These are phyloP conservation scores for Anneissia japonica DNA, from an alignment of 35 echinoderm and acorn worm species.

Conservation along the genomic window DNA sequence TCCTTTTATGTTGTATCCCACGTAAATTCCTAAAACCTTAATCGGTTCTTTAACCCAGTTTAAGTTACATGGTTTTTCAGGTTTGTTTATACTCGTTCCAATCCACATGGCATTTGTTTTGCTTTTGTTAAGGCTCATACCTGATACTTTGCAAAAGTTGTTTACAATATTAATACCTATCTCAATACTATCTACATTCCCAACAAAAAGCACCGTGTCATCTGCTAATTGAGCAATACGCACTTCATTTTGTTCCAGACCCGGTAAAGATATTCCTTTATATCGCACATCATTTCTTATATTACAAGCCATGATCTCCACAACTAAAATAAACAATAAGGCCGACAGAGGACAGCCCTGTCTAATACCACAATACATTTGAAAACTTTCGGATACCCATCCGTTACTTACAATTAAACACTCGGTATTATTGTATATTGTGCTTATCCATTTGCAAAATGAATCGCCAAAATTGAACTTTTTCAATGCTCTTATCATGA, in stretches of 20 bases:
- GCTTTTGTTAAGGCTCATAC: no score
- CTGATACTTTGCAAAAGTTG: no score
- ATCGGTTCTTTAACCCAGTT: no score
- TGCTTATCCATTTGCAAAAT: neutral
- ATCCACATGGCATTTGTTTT: no score
- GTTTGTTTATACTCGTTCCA: no score
- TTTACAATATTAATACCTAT: no score
- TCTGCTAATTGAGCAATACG: neutral
- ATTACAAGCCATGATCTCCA: neutral
- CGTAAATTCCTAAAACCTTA: no score
- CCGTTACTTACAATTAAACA: neutral
- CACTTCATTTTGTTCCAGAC: neutral
- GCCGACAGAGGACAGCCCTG: neutral
- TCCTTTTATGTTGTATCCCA: no score
- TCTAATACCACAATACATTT: neutral
- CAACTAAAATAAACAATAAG: neutral
- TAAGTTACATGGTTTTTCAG: no score
- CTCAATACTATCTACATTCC: neutral
- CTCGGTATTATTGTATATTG: neutral
- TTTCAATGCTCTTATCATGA: neutral
- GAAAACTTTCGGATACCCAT: neutral
- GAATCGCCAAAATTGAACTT: neutral
- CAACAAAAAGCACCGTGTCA: neutral
- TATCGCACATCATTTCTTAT: neutral
- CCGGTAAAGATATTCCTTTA: neutral